Evolutionary conservation across 2,888 invertebrate genomes (phyloP), one percentile per base, ranked within the genome.

Genomic region (Diachrysia chrysitis): DNA sequence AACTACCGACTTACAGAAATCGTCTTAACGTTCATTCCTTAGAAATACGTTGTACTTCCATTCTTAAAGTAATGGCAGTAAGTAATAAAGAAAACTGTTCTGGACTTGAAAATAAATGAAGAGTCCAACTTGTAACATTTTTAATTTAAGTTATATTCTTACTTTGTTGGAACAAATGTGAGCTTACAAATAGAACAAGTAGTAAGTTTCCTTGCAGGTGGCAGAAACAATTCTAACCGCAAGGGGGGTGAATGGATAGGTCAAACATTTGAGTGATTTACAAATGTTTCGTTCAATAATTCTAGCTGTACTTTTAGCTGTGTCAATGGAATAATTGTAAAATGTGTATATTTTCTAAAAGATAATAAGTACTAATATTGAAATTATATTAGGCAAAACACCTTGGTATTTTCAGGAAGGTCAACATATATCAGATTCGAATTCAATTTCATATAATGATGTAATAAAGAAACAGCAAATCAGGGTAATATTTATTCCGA

Each of bases 131-230:
- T 60, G 42, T 55, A 72, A 73, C 62, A 66, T 59, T 78, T 72
- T 73, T 62, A 73, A 78, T 78, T 78, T 73, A 78, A 73, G 75
- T 74, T 67, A 73, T 59, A 67, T 57, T 46, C 54, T 61, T 61
- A 62, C 54, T 29, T 58, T 46, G 42, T 32, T 53, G 7, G 19
- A 29, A 53, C n/a, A 42, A 66, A 63, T 42, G 61, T 19, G 37
- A 3, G 12, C 58, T 9, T 37, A 51, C 21, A 21, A 73, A 76
- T 48, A 46, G 29, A 56, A 42, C 55, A 42, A 42, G 42, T 42
- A 6, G 42, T n/a, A 42, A n/a, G n/a, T 42, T 42, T 42, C n/a
- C 16, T 42, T 42, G 42, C n/a, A 42, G 42, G n/a, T 42, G 42
- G n/a, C 42, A 42, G 16, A 42, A 42, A 42, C n/a, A 42, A n/a